phyloP scores from a whole-genome alignment of 2,113 vertebrate species.

The Paralichthys olivaceus region DNA sequence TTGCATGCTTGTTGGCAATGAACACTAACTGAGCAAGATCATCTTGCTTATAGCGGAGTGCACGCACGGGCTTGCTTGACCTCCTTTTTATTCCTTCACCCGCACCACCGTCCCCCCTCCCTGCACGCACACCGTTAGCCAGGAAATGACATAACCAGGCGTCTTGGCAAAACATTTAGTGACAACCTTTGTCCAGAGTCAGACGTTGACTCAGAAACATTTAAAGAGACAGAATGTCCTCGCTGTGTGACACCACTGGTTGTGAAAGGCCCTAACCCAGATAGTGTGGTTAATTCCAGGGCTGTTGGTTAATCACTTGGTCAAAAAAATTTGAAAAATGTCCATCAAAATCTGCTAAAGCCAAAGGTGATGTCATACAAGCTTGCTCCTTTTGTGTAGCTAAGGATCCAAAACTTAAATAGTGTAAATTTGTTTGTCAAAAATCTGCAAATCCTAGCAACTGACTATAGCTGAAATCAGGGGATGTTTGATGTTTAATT shows the following conservation, averaged over 20 bases:
- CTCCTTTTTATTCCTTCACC: conserved; percentile 39
- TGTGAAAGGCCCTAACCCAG: conserved; percentile 11
- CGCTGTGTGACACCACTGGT: conserved; percentile 14
- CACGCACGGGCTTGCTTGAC: conserved; percentile 65
- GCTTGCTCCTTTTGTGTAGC: neutral
- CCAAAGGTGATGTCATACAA: neutral
- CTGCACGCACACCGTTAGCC: conserved; percentile 49
- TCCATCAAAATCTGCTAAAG: neutral
- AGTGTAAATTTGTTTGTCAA: no score
- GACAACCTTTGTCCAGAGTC: conserved; percentile 70
- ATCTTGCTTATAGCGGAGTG: conserved; percentile 52
- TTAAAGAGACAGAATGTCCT: conserved; percentile 60
- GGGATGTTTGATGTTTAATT: no score
- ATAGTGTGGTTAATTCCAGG: neutral
- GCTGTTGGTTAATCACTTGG: neutral
- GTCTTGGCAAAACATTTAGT: conserved; percentile 63
- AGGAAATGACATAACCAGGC: conserved; percentile 74
- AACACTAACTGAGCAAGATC: conserved; percentile 59
- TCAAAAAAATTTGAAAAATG: neutral
- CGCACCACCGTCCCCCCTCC: neutral
- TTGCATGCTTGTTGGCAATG: conserved; percentile 50
- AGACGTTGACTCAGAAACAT: conserved; percentile 57
- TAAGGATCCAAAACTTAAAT: neutral
- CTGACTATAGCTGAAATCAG: no score
- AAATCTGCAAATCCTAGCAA: no score